phyloP scores from a whole-genome alignment of 2,888 invertebrate species.

The Dasysyrphus tricinctus region DNA sequence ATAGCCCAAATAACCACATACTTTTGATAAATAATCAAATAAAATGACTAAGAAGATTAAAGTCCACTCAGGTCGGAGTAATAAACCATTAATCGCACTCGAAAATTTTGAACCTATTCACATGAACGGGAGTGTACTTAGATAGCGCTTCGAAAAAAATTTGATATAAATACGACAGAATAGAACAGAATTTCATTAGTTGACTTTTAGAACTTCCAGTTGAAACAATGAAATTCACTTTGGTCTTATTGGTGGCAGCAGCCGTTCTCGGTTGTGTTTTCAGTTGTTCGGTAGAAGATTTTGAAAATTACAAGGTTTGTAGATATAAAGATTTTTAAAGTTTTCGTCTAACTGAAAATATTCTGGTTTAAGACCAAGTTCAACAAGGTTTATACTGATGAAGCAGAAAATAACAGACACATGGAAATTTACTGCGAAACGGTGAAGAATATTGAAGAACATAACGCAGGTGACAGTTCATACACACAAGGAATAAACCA shows the following conservation, averaged over 20 bases:
- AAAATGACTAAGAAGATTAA: no score
- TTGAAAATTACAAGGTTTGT: neutral
- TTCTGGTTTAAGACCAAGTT: neutral
- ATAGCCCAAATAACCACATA: no score
- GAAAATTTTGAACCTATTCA: no score
- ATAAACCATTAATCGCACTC: no score
- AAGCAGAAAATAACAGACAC: neutral
- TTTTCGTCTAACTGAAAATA: neutral
- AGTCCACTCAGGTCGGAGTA: no score
- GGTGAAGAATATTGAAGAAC: neutral
- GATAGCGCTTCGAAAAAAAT: no score
- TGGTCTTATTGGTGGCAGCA: neutral
- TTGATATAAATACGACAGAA: no score
- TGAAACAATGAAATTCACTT: constrained; percentile 7
- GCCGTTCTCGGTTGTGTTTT: neutral
- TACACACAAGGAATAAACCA: neutral
- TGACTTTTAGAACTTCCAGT: neutral
- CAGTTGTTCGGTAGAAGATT: neutral
- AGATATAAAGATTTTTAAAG: neutral
- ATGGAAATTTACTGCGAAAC: neutral
- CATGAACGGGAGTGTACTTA: no score
- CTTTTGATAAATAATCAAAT: no score
- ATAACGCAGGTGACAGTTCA: neutral
- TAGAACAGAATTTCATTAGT: neutral
- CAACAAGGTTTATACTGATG: neutral